These are phyloP conservation scores for Heliconius nattereri DNA, from an alignment of 1,140 invertebrate genomes.

Conservation along the genomic window DNA sequence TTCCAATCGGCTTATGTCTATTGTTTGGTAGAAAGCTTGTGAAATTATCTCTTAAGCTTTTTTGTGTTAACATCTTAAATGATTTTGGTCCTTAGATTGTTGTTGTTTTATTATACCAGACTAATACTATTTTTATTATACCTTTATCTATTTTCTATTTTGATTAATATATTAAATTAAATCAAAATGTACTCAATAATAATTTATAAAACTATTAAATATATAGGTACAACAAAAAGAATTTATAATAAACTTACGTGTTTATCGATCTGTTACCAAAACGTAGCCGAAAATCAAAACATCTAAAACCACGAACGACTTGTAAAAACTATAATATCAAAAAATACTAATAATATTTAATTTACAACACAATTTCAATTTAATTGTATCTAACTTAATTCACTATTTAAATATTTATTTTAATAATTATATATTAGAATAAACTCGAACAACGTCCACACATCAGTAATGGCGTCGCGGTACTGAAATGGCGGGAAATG, in stretches of 20 bases:
- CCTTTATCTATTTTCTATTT: neutral
- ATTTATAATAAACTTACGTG: constrained; percentile 28
- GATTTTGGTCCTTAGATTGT: neutral
- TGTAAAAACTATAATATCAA: neutral
- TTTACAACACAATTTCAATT: constrained; percentile 9
- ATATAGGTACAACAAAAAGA: constrained; percentile 1
- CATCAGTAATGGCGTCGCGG: constrained; percentile 47
- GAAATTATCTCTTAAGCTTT: neutral
- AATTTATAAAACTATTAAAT: neutral
- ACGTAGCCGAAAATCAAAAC: constrained; percentile 26
- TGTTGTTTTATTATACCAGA: neutral
- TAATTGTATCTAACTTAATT: constrained; percentile 28
- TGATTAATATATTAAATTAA: neutral
- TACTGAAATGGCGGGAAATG: constrained; percentile 70
- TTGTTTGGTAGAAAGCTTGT: constrained; percentile 20
- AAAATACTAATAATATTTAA: constrained; percentile 11
- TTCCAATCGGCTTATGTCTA: constrained; percentile 14
- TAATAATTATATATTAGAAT: constrained; percentile 33
- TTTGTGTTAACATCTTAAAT: no score
- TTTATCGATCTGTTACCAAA: constrained; percentile 32
- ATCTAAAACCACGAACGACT: constrained; percentile 21
- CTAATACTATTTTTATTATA: neutral
- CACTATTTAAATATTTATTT: constrained; percentile 37
- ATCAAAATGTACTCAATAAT: neutral
- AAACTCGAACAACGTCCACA: constrained; percentile 31